Evolutionary conservation across 2,113 vertebrate genomes (phyloP).

Genomic region (Menura novaehollandiae): DNA sequence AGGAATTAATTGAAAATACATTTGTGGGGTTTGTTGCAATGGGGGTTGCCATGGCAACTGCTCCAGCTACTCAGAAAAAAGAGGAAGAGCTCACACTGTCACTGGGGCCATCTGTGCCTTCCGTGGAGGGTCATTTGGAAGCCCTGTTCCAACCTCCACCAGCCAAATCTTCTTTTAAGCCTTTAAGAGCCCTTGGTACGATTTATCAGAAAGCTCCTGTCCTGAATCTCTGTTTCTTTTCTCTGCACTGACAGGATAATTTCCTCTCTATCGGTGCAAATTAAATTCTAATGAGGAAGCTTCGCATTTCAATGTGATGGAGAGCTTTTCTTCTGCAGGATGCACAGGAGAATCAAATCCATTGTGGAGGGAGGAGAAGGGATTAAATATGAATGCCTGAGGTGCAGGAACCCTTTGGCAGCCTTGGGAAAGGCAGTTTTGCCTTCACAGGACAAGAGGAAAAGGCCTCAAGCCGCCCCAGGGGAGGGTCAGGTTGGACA

Average conservation of each 20-base stretch:
- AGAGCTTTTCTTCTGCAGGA: background rate
- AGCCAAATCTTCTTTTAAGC: background rate
- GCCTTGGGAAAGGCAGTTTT: background rate
- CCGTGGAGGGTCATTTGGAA: background rate
- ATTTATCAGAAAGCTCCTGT: constrained; percentile 9
- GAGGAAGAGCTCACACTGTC: background rate
- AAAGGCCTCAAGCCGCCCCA: background rate
- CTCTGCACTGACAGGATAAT: constrained; percentile 54
- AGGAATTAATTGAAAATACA: constrained; percentile 13
- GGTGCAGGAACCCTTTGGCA: background rate
- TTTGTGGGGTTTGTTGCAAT: background rate
- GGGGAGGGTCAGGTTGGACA: background rate
- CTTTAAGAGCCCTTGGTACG: background rate
- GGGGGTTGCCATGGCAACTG: constrained; percentile 15
- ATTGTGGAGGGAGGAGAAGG: background rate
- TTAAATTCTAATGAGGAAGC: constrained; percentile 64
- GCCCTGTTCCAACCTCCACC: background rate
- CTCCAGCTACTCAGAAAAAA: background rate
- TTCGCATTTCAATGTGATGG: constrained; percentile 34
- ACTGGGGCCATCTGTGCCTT: constrained; percentile 20
- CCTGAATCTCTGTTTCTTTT: constrained; percentile 4
- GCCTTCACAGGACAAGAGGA: background rate
- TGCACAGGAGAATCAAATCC: background rate
- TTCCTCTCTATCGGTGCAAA: constrained; percentile 49
- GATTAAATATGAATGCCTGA: background rate